Evolutionary conservation across 2,888 invertebrate genomes (phyloP), one percentile per base, ranked within the genome.

Genomic region (Pandemis heparana): DNA sequence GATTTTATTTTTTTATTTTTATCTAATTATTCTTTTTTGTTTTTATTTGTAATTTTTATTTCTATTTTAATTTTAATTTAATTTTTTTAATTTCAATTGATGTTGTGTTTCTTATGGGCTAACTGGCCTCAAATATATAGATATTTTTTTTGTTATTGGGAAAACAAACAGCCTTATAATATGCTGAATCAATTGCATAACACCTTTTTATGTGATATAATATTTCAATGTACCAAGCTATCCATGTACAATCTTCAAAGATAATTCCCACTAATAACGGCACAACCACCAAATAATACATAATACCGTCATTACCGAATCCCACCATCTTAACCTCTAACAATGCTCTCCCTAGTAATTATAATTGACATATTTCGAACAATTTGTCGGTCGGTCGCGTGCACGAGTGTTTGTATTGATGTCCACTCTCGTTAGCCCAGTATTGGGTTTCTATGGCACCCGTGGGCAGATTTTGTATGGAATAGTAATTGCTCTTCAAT

Each of bases 361-460:
- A 77, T 78, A 78, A 78, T 78, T 78, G 78, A 78, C 78, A 78
- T 78, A 78, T 78, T 78, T 78, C 77, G 72, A 70, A 71, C 72
- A 77, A 78, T 77, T 78, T 75, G 74, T 78, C 77, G 71, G 63
- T 71, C 61, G 61, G 72, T 63, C 77, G 75, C 76, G 77, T 73
- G 76, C 67, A 63, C 16, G 68, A 70, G 71, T 76, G 76, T 77
- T 77, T 77, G 77, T 75, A 75, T 77, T 75, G 75, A 76, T 77
- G 77, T 77, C 75, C 76, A 75, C 61, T 70, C 61, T 69, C 71
- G 74, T 67, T 75, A 70, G 67, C 2, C 56, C 56, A 32, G 71
- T 66, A 62, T 71, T 65, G 61, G 65, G 70, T 73, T 75, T 70
- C 74, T 65, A 73, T 69, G 68, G 68, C 32, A n/a, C 38, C 46